Evolutionary conservation across 2,888 invertebrate genomes (phyloP).

Genomic region (Drosophila histrio): DNA sequence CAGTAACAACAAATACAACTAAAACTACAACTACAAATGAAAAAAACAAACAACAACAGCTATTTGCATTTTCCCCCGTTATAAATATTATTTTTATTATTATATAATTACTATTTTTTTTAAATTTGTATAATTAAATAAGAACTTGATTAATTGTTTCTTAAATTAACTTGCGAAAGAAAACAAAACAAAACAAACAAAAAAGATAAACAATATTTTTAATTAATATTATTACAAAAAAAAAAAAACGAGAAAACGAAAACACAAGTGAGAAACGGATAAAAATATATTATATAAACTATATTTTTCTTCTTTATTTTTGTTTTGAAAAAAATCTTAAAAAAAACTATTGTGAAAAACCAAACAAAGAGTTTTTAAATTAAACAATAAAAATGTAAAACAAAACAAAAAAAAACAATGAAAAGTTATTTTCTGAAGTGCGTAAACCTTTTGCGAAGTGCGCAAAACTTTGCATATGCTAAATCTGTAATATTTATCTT

Average conservation of each 20-base stretch:
- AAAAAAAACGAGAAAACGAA: conserved; percentile 16
- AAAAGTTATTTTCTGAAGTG: background rate
- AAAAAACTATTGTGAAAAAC: conserved; percentile 72
- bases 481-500: background rate
- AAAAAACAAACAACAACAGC: conserved; percentile 36
- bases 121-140: conserved; percentile 76
- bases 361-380: conserved; percentile 74
- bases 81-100: conserved; percentile 77
- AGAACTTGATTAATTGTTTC: conserved; percentile 73
- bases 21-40: conserved; percentile 10
- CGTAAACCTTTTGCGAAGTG: background rate
- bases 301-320: conserved; percentile 71
- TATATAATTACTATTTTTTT: conserved; percentile 77
- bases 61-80: conserved; percentile 74
- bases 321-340: conserved; percentile 62
- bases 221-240: conserved; percentile 56
- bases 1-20: conserved; percentile 15
- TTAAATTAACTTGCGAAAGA: conserved; percentile 66
- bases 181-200: conserved; percentile 42
- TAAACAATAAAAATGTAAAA: conserved; percentile 73
- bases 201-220: conserved; percentile 58
- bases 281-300: conserved; percentile 63
- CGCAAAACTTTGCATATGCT: background rate
- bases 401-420: conserved; percentile 39
- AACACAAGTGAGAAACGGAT: conserved; percentile 51